These are phyloP conservation scores for Hemibagrus guttatus DNA, from an alignment of 2,797 vertebrate genomes.

Conservation along the genomic window DNA sequence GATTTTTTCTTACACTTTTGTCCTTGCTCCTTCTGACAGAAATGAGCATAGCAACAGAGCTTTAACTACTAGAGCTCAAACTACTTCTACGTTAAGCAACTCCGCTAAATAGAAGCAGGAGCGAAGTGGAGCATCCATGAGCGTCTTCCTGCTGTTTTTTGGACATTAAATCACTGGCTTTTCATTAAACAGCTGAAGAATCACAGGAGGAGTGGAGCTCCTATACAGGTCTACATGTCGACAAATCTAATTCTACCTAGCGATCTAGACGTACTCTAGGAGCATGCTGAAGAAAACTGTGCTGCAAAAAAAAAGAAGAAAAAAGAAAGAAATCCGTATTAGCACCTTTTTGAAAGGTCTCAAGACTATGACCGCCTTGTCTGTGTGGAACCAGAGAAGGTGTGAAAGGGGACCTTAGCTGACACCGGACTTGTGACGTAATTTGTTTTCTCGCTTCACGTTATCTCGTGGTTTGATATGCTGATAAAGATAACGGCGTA, in stretches of 20 bases:
- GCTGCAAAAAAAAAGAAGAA: slow-evolving; percentile 44
- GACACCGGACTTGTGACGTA: background rate
- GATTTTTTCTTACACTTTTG: background rate
- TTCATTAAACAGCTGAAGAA: background rate
- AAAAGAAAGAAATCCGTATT: slow-evolving; percentile 55
- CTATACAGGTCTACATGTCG: background rate
- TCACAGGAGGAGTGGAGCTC: slow-evolving; percentile 11
- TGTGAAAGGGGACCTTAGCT: slow-evolving; percentile 21
- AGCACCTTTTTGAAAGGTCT: slow-evolving; percentile 80
- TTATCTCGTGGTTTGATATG: slow-evolving; percentile 4
- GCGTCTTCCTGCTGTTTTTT: background rate
- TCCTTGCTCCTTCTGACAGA: background rate
- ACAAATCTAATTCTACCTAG: slow-evolving; percentile 12
- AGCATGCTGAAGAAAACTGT: slow-evolving; percentile 46
- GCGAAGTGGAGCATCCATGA: slow-evolving; percentile 44
- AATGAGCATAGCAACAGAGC: slow-evolving; percentile 61
- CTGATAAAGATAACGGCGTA: background rate
- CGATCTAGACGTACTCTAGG: slow-evolving; percentile 23
- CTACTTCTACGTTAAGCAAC: slow-evolving; percentile 60
- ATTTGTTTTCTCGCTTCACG: background rate
- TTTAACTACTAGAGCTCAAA: slow-evolving; percentile 37
- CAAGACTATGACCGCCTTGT: slow-evolving; percentile 55
- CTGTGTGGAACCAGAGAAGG: slow-evolving; percentile 36
- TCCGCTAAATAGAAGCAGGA: slow-evolving; percentile 57
- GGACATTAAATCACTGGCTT: background rate